These are phyloP conservation scores for Akabosia matsudoensis DNA, from an alignment of 1,140 invertebrate genomes.

Conservation along the genomic window DNA sequence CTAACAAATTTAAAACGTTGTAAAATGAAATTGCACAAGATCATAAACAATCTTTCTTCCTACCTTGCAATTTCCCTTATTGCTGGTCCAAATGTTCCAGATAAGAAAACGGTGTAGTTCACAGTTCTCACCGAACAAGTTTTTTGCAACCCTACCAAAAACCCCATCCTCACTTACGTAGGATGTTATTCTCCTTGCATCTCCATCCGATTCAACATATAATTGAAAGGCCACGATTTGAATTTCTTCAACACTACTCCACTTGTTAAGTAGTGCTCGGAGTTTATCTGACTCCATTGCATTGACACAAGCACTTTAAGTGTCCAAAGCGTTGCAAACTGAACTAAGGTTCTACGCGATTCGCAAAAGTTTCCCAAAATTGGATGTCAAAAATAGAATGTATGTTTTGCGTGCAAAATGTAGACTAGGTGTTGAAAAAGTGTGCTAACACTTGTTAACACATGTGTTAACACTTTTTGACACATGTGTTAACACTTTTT, in stretches of 20 bases:
- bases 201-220: background rate
- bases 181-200: background rate
- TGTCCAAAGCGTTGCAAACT: too few relatives aligned
- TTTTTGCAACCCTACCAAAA: background rate
- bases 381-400: too few relatives aligned
- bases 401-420: too few relatives aligned
- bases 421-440: too few relatives aligned
- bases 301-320: too few relatives aligned
- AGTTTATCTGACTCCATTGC: too few relatives aligned
- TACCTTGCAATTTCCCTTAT: background rate
- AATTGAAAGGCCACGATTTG: background rate
- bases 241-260: background rate
- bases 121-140: background rate
- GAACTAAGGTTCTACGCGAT: too few relatives aligned
- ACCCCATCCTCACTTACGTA: background rate
- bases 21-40: background rate
- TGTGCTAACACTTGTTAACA: too few relatives aligned
- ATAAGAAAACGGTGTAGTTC: background rate
- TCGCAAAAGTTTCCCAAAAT: too few relatives aligned
- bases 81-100: background rate
- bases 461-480: too few relatives aligned
- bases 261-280: background rate
- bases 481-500: too few relatives aligned
- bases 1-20: background rate
- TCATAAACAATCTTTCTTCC: background rate